Conservation (phyloP, 1,140 invertebrate species). For the Drosophila guanche region DNA sequence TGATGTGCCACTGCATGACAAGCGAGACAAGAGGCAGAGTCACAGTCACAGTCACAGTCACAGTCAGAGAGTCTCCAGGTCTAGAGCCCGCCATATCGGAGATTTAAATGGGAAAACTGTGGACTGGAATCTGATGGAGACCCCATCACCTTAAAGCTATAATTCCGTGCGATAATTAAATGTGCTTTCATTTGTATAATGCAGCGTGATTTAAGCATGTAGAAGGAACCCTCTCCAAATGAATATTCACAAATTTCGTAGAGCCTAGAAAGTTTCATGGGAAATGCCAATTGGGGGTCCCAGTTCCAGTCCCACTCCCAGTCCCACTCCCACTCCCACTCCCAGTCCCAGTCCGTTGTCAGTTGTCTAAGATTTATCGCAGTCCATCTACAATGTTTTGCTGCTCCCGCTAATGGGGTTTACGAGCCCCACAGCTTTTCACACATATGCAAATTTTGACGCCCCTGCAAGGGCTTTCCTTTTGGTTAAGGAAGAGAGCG, state of each 20-base stretch:
- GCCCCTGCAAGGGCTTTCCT: background rate
- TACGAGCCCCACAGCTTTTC: conserved; percentile 46
- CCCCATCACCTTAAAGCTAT: conserved; percentile 67
- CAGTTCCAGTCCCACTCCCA: background rate
- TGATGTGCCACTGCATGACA: conserved; percentile 63
- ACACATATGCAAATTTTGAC: conserved; percentile 55
- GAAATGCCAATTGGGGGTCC: conserved; percentile 63
- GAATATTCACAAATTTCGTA: conserved; percentile 61
- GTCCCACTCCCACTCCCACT: background rate
- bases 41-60: conserved; percentile 10
- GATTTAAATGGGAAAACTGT: conserved; percentile 58
- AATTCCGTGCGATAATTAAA: conserved; percentile 65
- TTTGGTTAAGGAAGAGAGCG: conserved; percentile 7
- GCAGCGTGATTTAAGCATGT: conserved; percentile 41
- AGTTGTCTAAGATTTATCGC: conserved; percentile 58
- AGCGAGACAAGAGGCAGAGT: conserved; percentile 28
- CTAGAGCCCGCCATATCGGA: conserved; percentile 16
- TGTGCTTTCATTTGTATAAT: conserved; percentile 71
- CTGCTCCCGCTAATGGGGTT: conserved; percentile 37
- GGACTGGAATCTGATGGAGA: conserved; percentile 7
- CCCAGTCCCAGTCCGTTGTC: conserved; percentile 6
- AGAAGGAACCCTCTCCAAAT: conserved; percentile 27
- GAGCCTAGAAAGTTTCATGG: conserved; percentile 55
- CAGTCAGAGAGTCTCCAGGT: background rate
- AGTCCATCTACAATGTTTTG: conserved; percentile 52